Evolutionary conservation across 2,888 invertebrate genomes (phyloP).

Genomic region (Lissocephala sabroskyi): DNA sequence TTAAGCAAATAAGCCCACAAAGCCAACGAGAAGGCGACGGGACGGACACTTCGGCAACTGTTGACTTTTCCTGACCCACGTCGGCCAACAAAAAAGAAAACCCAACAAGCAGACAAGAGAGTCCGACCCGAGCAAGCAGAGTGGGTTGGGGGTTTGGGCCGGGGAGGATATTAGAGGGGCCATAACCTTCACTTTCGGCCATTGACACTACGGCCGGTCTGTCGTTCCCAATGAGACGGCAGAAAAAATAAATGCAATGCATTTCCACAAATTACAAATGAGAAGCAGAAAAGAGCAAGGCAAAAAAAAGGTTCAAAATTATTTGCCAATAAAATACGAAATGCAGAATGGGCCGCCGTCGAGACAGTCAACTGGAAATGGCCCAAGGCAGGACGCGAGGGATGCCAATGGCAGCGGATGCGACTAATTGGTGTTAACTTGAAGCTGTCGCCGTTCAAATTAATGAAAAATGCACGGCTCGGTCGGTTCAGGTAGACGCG

Average conservation of each 20-base stretch:
- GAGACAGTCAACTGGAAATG: background rate
- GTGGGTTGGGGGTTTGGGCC: too few species aligned
- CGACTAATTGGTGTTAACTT: slow-evolving; percentile 58
- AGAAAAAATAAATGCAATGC: slow-evolving; percentile 3
- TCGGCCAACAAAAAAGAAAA: slow-evolving; percentile 37
- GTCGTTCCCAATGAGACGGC: slow-evolving; percentile 18
- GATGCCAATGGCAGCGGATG: slow-evolving; percentile 27
- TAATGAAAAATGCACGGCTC: slow-evolving; percentile 24
- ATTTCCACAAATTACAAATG: slow-evolving; percentile 17
- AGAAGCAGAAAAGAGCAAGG: slow-evolving; percentile 11
- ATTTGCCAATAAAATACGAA: slow-evolving; percentile 17
- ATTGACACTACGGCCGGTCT: slow-evolving; percentile 34
- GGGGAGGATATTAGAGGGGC: too few species aligned
- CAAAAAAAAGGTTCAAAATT: slow-evolving; percentile 1
- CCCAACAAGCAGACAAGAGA: background rate
- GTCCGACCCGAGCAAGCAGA: too few species aligned
- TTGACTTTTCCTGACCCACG: slow-evolving; percentile 41
- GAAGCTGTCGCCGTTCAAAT: slow-evolving; percentile 13
- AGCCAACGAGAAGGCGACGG: slow-evolving; percentile 15
- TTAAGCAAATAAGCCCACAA: slow-evolving; percentile 58
- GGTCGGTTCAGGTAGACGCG: slow-evolving; percentile 15
- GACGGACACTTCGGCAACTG: slow-evolving; percentile 1
- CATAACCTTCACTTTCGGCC: slow-evolving; percentile 27
- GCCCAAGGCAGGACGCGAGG: background rate
- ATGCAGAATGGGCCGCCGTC: too few species aligned